These are phyloP conservation scores for Megaceryle alcyon DNA, from an alignment of 2,797 vertebrate genomes.

Conservation along the genomic window DNA sequence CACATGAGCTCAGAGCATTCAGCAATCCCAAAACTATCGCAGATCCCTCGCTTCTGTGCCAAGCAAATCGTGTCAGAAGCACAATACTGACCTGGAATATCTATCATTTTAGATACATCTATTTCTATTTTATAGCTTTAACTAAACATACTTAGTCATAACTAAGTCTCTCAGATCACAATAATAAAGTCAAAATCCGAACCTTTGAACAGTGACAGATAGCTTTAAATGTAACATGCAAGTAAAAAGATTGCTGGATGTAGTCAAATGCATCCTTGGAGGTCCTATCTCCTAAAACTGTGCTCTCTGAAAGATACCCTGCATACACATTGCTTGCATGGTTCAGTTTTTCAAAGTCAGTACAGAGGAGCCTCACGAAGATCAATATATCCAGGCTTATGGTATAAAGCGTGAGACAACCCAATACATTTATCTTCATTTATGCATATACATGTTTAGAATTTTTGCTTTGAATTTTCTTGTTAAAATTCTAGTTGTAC, in stretches of 20 bases:
- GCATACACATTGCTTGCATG: neutral
- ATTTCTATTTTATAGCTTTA: neutral
- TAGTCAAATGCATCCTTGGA: neutral
- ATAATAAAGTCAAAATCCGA: neutral
- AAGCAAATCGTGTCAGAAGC: neutral
- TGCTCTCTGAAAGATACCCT: neutral
- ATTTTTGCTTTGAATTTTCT: slow-evolving; percentile 40
- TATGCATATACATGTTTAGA: slow-evolving; percentile 25
- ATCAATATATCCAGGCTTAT: neutral
- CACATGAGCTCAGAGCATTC: neutral
- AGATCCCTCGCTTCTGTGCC: neutral
- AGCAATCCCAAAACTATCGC: neutral
- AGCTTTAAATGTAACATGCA: neutral
- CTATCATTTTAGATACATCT: neutral
- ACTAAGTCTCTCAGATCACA: neutral
- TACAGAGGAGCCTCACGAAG: neutral
- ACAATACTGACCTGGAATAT: neutral
- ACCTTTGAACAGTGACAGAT: neutral
- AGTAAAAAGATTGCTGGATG: neutral
- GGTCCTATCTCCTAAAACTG: neutral
- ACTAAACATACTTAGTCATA: neutral
- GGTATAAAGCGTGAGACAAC: neutral
- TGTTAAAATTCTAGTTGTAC: slow-evolving; percentile 48
- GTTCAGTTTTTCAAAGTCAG: neutral
- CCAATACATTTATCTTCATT: slow-evolving; percentile 20